Conservation (phyloP, 2,797 vertebrate species). For the Saguinus oedipus region DNA sequence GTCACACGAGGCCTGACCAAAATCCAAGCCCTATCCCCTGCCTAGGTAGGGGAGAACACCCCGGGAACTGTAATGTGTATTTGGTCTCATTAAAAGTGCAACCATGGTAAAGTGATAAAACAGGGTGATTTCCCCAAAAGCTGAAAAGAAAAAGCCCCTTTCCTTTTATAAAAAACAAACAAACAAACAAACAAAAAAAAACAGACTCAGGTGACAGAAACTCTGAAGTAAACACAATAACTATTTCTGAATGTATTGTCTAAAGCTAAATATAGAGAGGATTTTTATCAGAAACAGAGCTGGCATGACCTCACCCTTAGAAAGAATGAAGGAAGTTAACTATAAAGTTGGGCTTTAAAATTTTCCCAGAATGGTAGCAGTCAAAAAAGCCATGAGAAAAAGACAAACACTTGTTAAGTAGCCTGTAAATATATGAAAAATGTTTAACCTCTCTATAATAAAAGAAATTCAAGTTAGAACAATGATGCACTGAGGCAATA, state of each 20-base stretch:
- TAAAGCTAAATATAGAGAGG: neutral
- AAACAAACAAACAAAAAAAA: too few relatives aligned
- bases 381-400: neutral
- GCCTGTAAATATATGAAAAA: conserved; percentile 14
- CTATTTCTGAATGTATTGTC: neutral
- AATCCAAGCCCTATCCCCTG: neutral
- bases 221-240: neutral
- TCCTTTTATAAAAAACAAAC: neutral
- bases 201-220: neutral
- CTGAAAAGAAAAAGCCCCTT: neutral
- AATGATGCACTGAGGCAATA: neutral
- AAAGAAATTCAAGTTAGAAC: conserved; percentile 32
- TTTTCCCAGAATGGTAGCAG: conserved; percentile 13
- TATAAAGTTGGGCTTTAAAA: neutral
- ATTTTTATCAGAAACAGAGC: conserved; percentile 25
- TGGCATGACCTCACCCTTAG: neutral
- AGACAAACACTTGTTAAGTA: neutral
- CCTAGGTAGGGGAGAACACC: neutral
- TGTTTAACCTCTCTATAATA: conserved; percentile 5
- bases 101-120: neutral
- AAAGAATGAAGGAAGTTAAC: conserved; percentile 54
- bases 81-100: neutral
- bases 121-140: neutral
- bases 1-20: neutral
- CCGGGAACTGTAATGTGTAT: neutral